Conservation (phyloP, 2,113 vertebrate species). For the Kryptolebias marmoratus region DNA sequence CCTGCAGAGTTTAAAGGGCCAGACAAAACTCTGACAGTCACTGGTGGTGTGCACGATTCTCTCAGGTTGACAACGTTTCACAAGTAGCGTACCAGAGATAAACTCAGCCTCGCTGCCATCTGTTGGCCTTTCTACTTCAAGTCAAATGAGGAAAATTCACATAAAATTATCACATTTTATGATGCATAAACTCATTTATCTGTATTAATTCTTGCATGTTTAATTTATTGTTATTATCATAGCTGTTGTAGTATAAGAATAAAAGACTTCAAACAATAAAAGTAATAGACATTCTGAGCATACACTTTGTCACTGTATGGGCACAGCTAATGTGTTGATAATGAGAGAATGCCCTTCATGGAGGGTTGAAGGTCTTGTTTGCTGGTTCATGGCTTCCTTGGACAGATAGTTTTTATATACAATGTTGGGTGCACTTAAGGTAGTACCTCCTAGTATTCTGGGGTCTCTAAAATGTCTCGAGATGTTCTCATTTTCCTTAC, state of each 20-base stretch:
- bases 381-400: not conserved
- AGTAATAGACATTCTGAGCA: not conserved
- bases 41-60: conserved; percentile 20
- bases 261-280: not conserved
- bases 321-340: not conserved
- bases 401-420: not conserved
- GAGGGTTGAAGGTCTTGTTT: not conserved
- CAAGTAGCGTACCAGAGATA: not conserved
- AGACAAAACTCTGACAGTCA: conserved; percentile 18
- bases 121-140: conserved; percentile 27
- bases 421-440: no score
- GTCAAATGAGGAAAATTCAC: not conserved
- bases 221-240: not conserved
- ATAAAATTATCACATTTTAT: not conserved
- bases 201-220: not conserved
- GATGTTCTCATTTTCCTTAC: no score
- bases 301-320: not conserved
- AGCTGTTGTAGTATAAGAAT: not conserved
- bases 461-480: no score
- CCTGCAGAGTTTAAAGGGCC: conserved; percentile 63
- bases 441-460: no score
- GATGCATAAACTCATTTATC: not conserved
- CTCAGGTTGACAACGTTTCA: conserved; percentile 22
- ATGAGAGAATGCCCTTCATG: no score
- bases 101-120: conserved; percentile 32